Percentiles rank a stretch among this genome's conserved stretches.
Conservation (phyloP, 2,888 invertebrate genomes). For the Crematogaster levior region DNA sequence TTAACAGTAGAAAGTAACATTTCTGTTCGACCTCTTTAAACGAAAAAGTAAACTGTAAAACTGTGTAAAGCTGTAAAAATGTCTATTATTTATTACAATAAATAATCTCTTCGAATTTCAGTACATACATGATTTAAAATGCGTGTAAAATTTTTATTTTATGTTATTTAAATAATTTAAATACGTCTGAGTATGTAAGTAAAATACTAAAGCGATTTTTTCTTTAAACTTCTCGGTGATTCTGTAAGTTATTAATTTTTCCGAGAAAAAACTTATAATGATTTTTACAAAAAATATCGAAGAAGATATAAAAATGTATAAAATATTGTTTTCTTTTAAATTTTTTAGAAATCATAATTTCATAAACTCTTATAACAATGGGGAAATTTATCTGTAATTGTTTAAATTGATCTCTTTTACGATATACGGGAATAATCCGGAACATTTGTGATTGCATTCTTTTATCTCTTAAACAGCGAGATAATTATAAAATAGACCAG, state of each 20-base stretch:
- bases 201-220: not conserved
- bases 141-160: not conserved
- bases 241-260: not conserved
- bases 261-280: not conserved
- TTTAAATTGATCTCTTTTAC: not conserved
- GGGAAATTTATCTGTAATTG: not conserved
- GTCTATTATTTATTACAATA: not conserved
- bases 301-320: not conserved
- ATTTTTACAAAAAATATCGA: not conserved
- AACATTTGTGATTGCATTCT: not conserved
- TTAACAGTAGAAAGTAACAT: slow-evolving; percentile 43
- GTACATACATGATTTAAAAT: not conserved
- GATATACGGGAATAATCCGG: not conserved
- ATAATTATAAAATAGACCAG: slow-evolving; percentile 56
- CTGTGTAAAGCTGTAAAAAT: not conserved
- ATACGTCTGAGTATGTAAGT: not conserved
- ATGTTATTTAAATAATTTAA: slow-evolving; percentile 9
- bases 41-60: slow-evolving; percentile 2
- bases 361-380: not conserved
- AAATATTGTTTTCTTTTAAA: too few relatives aligned
- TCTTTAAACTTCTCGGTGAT: too few relatives aligned
- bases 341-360: not conserved
- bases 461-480: slow-evolving; percentile 21
- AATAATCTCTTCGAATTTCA: slow-evolving; percentile 22
- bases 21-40: not conserved